A percentile compares a stretch with the other conserved stretches of the same genome.
These are phyloP conservation scores for Rhogogaster chlorosoma DNA, from an alignment of 2,888 invertebrate species.

Conservation along the genomic window DNA sequence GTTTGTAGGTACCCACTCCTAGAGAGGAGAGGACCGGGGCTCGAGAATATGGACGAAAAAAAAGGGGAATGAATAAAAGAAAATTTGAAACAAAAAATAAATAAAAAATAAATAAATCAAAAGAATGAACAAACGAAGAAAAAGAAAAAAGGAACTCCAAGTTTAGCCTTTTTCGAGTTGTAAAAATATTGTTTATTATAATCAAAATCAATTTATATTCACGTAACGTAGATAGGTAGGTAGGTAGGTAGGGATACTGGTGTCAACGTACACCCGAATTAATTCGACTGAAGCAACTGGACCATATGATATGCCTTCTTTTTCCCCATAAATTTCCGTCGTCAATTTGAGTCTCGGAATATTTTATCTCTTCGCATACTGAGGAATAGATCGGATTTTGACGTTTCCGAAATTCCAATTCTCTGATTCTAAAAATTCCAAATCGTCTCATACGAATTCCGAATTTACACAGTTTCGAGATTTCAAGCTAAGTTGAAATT, in stretches of 20 bases:
- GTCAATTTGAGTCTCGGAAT: too few relatives aligned
- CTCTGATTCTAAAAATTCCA: too few relatives aligned
- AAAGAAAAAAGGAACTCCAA: not conserved
- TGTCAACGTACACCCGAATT: slow-evolving; percentile 16
- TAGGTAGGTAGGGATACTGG: not conserved
- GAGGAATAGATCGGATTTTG: too few relatives aligned
- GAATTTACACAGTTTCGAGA: too few relatives aligned
- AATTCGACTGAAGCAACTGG: not conserved
- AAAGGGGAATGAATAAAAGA: not conserved
- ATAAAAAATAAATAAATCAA: too few relatives aligned
- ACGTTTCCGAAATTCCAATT: too few relatives aligned
- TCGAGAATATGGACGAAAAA: not conserved
- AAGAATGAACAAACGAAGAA: too few relatives aligned
- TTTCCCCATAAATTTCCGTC: not conserved
- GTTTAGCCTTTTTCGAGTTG: too few relatives aligned
- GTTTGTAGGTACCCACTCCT: slow-evolving; percentile 53
- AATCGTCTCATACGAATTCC: not conserved
- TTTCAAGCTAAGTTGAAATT: not conserved
- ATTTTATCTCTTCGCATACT: too few relatives aligned
- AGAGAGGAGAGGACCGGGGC: not conserved
- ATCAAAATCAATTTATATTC: slow-evolving; percentile 35
- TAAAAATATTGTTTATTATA: too few relatives aligned
- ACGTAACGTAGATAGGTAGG: slow-evolving; percentile 10
- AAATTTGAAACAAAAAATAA: slow-evolving; percentile 11
- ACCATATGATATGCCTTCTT: not conserved